Evolutionary conservation across 2,888 invertebrate genomes (phyloP).

Genomic region (Anticlea derivata): DNA sequence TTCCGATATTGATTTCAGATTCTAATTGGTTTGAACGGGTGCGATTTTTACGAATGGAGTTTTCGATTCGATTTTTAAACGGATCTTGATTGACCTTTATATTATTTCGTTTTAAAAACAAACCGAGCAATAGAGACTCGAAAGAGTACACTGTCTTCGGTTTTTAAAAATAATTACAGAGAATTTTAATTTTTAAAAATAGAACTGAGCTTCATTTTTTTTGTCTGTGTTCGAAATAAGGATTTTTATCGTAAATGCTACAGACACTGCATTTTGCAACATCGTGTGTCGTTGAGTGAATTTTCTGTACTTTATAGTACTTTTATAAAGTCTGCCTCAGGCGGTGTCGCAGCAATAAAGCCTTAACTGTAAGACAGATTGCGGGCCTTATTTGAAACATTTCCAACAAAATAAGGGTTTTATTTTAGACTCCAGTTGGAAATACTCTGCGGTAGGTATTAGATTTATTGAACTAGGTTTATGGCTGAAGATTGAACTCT

Average conservation of each 20-base stretch:
- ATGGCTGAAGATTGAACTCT: not conserved
- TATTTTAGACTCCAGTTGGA: conserved; percentile 9
- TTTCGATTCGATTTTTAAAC: not conserved
- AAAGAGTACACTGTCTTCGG: no score
- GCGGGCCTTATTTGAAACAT: conserved; percentile 5
- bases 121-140: no score
- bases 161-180: no score
- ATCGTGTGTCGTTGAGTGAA: not conserved
- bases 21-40: not conserved
- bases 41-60: not conserved
- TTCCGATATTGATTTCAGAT: not conserved
- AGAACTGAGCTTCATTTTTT: no score
- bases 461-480: not conserved
- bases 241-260: no score
- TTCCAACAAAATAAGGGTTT: conserved; percentile 3
- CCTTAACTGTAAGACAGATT: conserved; percentile 17
- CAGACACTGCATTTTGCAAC: no score
- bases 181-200: no score
- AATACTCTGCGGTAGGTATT: conserved; percentile 5
- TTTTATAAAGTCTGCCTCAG: not conserved
- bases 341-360: conserved; percentile 11
- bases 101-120: no score
- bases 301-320: not conserved
- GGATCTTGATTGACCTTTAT: not conserved
- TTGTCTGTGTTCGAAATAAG: no score